Conservation (phyloP, 2,797 vertebrate species). For the Sphenopsis melanotis region DNA sequence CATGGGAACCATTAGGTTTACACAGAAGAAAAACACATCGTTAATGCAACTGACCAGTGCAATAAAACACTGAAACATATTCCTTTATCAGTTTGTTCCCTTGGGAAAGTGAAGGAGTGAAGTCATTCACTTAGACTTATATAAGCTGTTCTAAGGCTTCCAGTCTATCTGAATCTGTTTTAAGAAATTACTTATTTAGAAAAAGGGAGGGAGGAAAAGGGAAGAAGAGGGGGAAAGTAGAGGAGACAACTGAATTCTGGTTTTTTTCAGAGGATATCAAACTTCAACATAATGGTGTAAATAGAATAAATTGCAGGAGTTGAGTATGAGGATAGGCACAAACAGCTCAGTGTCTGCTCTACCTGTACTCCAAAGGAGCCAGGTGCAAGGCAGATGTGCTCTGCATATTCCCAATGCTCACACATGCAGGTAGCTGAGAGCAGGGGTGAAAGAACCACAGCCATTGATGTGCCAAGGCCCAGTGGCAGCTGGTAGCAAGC, state of each 20-base stretch:
- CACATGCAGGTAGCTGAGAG: neutral
- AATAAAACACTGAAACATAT: neutral
- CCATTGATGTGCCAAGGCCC: neutral
- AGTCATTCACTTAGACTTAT: neutral
- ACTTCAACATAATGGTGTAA: neutral
- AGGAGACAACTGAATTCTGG: neutral
- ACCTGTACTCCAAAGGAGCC: neutral
- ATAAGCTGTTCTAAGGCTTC: neutral
- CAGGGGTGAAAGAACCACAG: neutral
- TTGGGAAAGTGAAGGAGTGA: conserved; percentile 3
- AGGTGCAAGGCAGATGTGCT: neutral
- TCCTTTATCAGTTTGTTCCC: conserved; percentile 12
- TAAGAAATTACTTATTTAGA: neutral
- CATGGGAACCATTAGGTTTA: neutral
- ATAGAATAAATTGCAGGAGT: neutral
- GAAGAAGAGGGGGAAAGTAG: neutral
- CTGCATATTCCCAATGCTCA: neutral
- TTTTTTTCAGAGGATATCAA: neutral
- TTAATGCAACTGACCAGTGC: neutral
- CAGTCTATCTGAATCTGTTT: neutral
- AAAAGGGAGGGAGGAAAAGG: neutral
- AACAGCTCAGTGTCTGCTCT: neutral
- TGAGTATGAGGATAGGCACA: neutral
- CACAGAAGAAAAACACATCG: neutral
- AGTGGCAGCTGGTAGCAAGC: neutral